These are phyloP conservation scores for Cactoblastis cactorum DNA, from an alignment of 2,888 invertebrate genomes.

Conservation along the genomic window DNA sequence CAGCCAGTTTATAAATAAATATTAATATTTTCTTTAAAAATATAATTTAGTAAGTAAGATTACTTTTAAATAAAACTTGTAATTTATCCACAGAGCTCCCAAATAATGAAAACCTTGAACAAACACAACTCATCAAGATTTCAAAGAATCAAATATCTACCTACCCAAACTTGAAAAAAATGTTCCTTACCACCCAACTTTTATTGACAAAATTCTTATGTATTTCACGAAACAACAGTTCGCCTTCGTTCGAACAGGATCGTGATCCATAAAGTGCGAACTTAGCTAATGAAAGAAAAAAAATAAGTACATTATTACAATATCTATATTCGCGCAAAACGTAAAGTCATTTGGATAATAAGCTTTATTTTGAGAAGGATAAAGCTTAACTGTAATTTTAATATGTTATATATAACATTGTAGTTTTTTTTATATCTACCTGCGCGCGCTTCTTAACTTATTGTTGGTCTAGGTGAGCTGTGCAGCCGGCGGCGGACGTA, in stretches of 20 bases:
- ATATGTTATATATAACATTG: constrained; percentile 29
- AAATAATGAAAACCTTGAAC: constrained; percentile 17
- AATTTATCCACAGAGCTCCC: background rate
- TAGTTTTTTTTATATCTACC: constrained; percentile 64
- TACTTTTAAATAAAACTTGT: too few species aligned
- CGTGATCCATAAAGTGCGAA: constrained; percentile 76
- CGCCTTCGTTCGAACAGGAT: constrained; percentile 67
- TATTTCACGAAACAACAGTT: constrained; percentile 74
- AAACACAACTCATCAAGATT: constrained; percentile 26
- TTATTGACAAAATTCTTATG: constrained; percentile 72
- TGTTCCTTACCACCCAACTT: constrained; percentile 53
- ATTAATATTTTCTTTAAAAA: too few species aligned
- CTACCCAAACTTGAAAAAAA: constrained; percentile 34
- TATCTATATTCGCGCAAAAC: constrained; percentile 17
- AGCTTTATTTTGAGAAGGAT: constrained; percentile 24
- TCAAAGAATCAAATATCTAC: constrained; percentile 24
- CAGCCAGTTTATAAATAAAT: too few species aligned
- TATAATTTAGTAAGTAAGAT: too few species aligned
- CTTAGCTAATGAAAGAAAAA: constrained; percentile 76
- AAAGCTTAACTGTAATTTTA: constrained; percentile 24
- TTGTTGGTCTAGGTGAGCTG: constrained; percentile 67
- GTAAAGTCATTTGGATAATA: constrained; percentile 6
- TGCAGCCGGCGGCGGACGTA: constrained; percentile 66
- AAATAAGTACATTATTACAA: constrained; percentile 62
- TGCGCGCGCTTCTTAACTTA: constrained; percentile 66